A percentile compares a stretch with the other conserved stretches of the same genome.
These are phyloP conservation scores for Mus musculus DNA, from an alignment of 2,113 vertebrate species.

Conservation along the genomic window GRCm39 chr12:112299501-112300000, in stretches of 20 bases:
- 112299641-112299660: not conserved
- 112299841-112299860: not conserved
- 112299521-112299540: rapidly evolving
- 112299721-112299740: rapidly evolving
- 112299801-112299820: not conserved
- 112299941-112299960: slow-evolving; percentile 56
- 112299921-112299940: not conserved
- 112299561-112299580: rapidly evolving
- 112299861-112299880: slow-evolving; percentile 72
- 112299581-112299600: not conserved
- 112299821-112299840: not conserved
- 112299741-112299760: not conserved
- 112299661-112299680: not conserved
- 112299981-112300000: slow-evolving; percentile 47
- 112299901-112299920: slow-evolving; percentile 36
- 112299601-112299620: rapidly evolving
- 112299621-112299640: not conserved
- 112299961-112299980: not conserved
- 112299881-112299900: slow-evolving; percentile 32
- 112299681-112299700: rapidly evolving
- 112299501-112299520: not conserved
- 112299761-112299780: not conserved
- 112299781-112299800: not conserved
- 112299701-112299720: not conserved
- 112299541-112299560: not conserved